Conservation (phyloP, 2,888 invertebrate species). For the Marasmarcha lunaedactyla region DNA sequence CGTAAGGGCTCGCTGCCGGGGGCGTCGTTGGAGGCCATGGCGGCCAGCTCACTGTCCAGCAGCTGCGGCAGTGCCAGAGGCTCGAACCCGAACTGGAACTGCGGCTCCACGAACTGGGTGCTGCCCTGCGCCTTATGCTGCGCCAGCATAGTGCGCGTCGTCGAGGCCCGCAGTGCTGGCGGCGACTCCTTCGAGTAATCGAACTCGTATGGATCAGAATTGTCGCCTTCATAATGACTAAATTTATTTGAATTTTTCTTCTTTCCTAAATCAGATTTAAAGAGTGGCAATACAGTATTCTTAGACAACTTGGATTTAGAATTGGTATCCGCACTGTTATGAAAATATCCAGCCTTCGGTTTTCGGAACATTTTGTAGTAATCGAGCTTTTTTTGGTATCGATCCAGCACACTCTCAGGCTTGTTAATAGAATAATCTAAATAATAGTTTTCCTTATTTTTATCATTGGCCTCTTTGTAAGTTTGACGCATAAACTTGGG, state of each 20-base stretch:
- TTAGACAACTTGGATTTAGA: slow-evolving; percentile 33
- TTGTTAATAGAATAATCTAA: slow-evolving; percentile 43
- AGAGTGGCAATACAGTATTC: slow-evolving; percentile 29
- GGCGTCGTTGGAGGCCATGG: slow-evolving; percentile 50
- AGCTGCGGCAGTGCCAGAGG: slow-evolving; percentile 44
- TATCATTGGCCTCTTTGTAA: slow-evolving; percentile 47
- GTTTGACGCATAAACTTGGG: slow-evolving; percentile 38
- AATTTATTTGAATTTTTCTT: slow-evolving; percentile 34
- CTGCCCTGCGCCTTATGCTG: slow-evolving; percentile 27
- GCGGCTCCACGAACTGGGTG: slow-evolving; percentile 56
- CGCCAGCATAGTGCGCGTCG: slow-evolving; percentile 32
- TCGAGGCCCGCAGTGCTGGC: slow-evolving; percentile 38
- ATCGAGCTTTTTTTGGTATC: slow-evolving; percentile 38
- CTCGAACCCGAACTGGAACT: slow-evolving; percentile 62
- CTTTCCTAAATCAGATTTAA: slow-evolving; percentile 23
- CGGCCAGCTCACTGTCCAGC: slow-evolving; percentile 50
- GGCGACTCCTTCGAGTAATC: slow-evolving; percentile 37
- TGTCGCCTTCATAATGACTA: slow-evolving; percentile 31
- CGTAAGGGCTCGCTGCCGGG: slow-evolving; percentile 48
- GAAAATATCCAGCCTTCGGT: slow-evolving; percentile 37
- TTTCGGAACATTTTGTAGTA: slow-evolving; percentile 49
- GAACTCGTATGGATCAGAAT: slow-evolving; percentile 35
- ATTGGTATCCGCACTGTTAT: slow-evolving; percentile 22
- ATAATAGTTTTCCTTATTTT: slow-evolving; percentile 46
- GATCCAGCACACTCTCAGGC: slow-evolving; percentile 40